A percentile compares a stretch with the other conserved stretches of the same genome.
Evolutionary conservation across 2,797 vertebrate genomes (phyloP).

Genomic region (Chelmon rostratus): DNA sequence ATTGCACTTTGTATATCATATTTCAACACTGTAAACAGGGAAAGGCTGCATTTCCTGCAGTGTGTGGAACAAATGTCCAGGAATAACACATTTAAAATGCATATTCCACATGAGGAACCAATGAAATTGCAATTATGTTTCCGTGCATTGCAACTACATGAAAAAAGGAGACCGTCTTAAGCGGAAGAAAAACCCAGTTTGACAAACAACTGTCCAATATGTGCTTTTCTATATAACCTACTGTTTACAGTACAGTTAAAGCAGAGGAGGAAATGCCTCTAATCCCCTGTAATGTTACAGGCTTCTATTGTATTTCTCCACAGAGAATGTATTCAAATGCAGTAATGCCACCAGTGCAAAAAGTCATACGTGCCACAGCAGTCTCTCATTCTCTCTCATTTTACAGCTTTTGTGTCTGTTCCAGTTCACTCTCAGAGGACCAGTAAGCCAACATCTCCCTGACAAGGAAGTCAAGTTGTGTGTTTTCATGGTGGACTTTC

Average conservation of each 20-base stretch:
- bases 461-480: background rate
- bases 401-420: conserved; percentile 13
- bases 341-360: background rate
- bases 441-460: conserved; percentile 4
- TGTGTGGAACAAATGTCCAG: conserved; percentile 1
- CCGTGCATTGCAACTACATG: background rate
- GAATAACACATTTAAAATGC: background rate
- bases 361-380: background rate
- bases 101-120: background rate
- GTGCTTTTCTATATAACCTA: background rate
- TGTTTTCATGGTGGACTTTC: background rate
- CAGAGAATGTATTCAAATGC: background rate
- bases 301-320: background rate
- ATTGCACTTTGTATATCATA: no score
- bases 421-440: background rate
- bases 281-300: background rate
- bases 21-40: background rate
- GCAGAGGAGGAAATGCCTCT: background rate
- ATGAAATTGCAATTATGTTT: background rate
- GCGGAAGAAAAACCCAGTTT: background rate
- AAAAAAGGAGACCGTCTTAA: background rate
- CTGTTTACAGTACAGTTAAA: background rate
- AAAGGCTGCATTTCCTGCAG: background rate
- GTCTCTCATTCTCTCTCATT: background rate
- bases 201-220: background rate